Evolutionary conservation across 2,113 vertebrate genomes (phyloP), one percentile per base, ranked within the genome.

Genomic region (Physeter macrocephalus): DNA sequence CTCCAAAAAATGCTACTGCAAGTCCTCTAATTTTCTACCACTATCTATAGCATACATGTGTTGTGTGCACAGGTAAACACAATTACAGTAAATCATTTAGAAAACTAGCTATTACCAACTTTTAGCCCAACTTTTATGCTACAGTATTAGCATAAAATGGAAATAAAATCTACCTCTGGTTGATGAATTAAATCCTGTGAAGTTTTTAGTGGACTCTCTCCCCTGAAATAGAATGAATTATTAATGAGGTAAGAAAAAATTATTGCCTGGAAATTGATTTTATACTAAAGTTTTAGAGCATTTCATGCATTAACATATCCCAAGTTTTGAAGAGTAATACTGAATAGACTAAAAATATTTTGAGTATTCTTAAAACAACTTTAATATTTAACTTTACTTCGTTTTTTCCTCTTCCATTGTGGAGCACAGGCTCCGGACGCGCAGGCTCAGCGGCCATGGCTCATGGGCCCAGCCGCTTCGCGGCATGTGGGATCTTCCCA

Each of bases 101-200:
- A 93, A 95, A 95, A 89, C 27, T 18, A 88, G n/a, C 52, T 85
- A 46, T 43, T 69, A 78, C 2, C 10, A n/a, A 86, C n/a, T 87
- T 84, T 46, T 82, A 72, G 21, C 46, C 3, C 12, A 36, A 85
- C 52, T 86, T 87, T 46, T 82, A 72, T 17, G 21, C 49, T 90
- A 82, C 86, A 93, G 34, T 74, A 94, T 25, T 10, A 83, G 20
- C 52, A 75, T 77, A 61, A 52, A 88, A 10, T 27, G 14, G 64
- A 95, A 96, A 88, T 46, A 92, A 94, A 97, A 46, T 92, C 9
- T 99, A 99, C 99, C 99, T 99, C 99, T 72, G 99, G 99, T 97
- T 99, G 99, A 98, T 99, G 99, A 98, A 99, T 99, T 97, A 99
- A 99, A 98, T 99, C 99, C 95, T 99, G 99, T 8, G 99, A 99